Evolutionary conservation across 1,140 invertebrate species (phyloP), one percentile per base, ranked within the genome.

Genomic region (Coptotermes formosanus): DNA sequence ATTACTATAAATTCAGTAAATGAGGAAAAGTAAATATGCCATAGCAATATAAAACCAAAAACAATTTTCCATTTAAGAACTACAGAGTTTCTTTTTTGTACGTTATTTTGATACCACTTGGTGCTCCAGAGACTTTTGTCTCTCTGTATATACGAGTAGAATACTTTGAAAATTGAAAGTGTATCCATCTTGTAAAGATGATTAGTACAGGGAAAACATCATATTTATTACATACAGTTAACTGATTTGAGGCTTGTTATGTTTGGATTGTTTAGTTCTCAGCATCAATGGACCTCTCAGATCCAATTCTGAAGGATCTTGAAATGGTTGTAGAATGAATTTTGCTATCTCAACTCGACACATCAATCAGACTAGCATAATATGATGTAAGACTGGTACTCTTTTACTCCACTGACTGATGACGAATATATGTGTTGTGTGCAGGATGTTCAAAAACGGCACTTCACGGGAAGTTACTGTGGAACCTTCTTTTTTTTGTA

Each of bases 271-370:
- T 64, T 75, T 75, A 75, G 64, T 75, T 75, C 64, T 16, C 64
- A 75, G 30, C 64, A 75, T 75, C 14, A 30, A n/a, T 75, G 25
- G 64, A 75, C 64, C n/a, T 75, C 64, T 30, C 64, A 75, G 64
- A 75, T 75, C 64, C 64, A 75, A 25, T 8, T n/a, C 8, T 75
- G n/a, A 75, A 75, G 64, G 64, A 75, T 75, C 64, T 30, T 75
- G 64, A n/a, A n/a, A 30, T n/a, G 30, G 64, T 75, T 75, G 64
- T 75, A 25, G 16, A 75, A 75, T 25, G n/a, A 30, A 75, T 30
- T n/a, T 75, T 75, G n/a, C n/a, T 75, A 75, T 75, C 64, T 75
- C 64, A 75, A 75, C 64, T 75, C n/a, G 64, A 75, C 64, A 75
- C 64, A 75, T n/a, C 64, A 75, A n/a, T 75, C 8, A 75, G 64